Conservation (phyloP, 2,888 invertebrate genomes). For the Scaeva pyrastri region DNA sequence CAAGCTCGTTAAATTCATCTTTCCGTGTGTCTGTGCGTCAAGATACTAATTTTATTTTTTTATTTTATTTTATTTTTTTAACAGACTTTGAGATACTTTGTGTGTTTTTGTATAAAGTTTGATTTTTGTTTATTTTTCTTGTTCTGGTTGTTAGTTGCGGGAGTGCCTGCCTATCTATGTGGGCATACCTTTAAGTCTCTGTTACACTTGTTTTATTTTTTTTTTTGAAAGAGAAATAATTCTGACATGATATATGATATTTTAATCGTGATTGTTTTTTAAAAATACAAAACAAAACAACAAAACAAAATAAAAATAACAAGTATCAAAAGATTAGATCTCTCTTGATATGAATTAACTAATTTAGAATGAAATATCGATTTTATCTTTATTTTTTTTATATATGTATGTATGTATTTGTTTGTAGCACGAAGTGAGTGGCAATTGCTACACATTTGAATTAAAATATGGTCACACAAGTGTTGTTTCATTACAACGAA, state of each 20-base stretch:
- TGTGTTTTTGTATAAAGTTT: constrained; percentile 19
- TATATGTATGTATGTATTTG: not conserved
- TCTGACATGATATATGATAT: constrained; percentile 72
- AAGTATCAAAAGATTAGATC: constrained; percentile 34
- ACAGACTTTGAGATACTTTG: constrained; percentile 52
- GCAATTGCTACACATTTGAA: constrained; percentile 60
- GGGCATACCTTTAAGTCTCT: constrained; percentile 7
- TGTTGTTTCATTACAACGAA: constrained; percentile 3
- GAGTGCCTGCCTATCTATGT: constrained; percentile 31
- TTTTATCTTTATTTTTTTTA: not conserved
- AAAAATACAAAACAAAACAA: not conserved
- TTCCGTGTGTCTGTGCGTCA: constrained; percentile 47
- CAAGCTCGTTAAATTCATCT: constrained; percentile 76
- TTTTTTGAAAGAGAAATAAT: constrained; percentile 28
- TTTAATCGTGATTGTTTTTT: constrained; percentile 65
- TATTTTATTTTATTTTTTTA: too few species aligned
- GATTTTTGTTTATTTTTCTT: constrained; percentile 4
- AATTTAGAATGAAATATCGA: constrained; percentile 70
- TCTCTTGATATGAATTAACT: constrained; percentile 59
- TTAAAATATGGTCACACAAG: constrained; percentile 65
- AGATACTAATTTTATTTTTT: constrained; percentile 70
- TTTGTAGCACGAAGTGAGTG: constrained; percentile 31
- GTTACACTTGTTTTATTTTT: constrained; percentile 49
- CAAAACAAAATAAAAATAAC: not conserved
- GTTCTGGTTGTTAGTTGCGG: constrained; percentile 1